phyloP scores from a whole-genome alignment of 2,888 invertebrate species.

The Hylaea fasciaria region DNA sequence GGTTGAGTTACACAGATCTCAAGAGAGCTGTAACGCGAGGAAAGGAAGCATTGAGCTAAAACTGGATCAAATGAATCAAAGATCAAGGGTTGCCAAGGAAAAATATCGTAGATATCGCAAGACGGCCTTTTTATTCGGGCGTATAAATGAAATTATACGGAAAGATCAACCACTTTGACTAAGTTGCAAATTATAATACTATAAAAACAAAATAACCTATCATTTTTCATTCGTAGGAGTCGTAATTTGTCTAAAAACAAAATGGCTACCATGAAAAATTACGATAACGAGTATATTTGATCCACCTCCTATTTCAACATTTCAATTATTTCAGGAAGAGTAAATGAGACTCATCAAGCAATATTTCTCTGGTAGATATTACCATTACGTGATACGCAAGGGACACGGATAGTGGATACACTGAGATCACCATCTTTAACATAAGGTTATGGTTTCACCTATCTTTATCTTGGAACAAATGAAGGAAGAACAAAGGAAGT shows the following conservation, averaged over 20 bases:
- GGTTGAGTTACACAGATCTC: no score
- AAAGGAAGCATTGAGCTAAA: neutral
- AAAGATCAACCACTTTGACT: no score
- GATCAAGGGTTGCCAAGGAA: neutral
- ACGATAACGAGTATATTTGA: neutral
- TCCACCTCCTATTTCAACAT: neutral
- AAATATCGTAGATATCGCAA: neutral
- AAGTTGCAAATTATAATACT: no score
- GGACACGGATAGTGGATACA: neutral
- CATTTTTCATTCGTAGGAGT: no score
- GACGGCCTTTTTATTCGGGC: neutral
- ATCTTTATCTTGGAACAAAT: no score
- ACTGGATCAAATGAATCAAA: neutral
- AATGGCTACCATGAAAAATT: neutral
- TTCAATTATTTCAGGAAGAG: neutral
- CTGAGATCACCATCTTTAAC: neutral
- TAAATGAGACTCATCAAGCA: constrained; percentile 8
- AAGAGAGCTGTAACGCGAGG: no score
- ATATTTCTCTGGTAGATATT: constrained; percentile 11
- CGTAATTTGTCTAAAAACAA: no score
- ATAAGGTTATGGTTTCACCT: no score
- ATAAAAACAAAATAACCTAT: no score
- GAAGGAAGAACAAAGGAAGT: no score
- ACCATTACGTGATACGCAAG: constrained; percentile 2
- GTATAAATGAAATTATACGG: no score